These are phyloP conservation scores for Sylvietta virens DNA, from an alignment of 2,113 vertebrate genomes.

Conservation along the genomic window DNA sequence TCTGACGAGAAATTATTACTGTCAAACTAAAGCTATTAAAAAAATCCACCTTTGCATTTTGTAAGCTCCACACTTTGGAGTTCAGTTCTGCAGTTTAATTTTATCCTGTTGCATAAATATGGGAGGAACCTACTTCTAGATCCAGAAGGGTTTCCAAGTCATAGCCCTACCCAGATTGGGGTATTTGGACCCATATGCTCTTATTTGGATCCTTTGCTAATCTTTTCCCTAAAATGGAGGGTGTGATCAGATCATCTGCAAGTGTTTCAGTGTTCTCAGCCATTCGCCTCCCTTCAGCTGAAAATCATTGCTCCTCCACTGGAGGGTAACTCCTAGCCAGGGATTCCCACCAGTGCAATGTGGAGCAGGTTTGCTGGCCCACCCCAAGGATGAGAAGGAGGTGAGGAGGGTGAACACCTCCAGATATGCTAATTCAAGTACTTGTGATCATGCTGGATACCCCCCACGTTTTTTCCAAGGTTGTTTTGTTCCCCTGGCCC, in stretches of 20 bases:
- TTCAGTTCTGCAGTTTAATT: neutral
- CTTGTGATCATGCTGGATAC: neutral
- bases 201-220: neutral
- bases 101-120: slow-evolving; percentile 19
- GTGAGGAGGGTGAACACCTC: neutral
- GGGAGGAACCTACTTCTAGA: slow-evolving; percentile 38
- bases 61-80: neutral
- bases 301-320: neutral
- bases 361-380: neutral
- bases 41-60: slow-evolving; percentile 18
- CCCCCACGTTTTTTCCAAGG: neutral
- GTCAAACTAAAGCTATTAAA: neutral
- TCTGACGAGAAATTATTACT: neutral
- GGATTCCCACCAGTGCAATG: neutral
- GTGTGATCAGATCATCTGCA: slow-evolving; percentile 1
- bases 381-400: neutral
- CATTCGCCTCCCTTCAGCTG: neutral
- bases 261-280: neutral
- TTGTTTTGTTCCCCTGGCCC: neutral
- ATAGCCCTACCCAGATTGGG: neutral
- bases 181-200: slow-evolving; percentile 17
- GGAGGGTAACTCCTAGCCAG: neutral
- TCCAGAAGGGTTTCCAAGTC: slow-evolving; percentile 31
- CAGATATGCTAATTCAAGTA: neutral
- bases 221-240: slow-evolving; percentile 22